phyloP scores from a whole-genome alignment of 1,140 invertebrate genomes.

The Caenorhabditis brenneri region DNA sequence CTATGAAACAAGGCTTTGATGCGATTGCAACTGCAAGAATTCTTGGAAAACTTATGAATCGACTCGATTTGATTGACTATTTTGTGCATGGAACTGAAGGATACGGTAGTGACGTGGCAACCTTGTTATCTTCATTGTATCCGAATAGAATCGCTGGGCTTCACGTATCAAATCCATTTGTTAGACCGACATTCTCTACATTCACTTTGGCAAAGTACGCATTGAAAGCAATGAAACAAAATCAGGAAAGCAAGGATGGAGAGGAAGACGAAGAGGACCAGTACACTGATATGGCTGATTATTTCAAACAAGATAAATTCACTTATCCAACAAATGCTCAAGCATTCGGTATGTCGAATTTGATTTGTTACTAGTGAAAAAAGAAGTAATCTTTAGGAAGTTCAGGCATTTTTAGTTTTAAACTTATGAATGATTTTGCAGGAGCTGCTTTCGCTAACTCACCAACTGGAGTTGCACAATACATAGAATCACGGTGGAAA shows the following conservation, averaged over 20 bases:
- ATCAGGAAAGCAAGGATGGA: background rate
- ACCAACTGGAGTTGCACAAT: conserved; percentile 48
- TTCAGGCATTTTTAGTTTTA: too few species aligned
- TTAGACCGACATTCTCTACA: conserved; percentile 38
- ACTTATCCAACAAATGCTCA: conserved; percentile 27
- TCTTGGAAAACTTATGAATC: conserved; percentile 59
- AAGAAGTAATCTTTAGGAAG: too few species aligned
- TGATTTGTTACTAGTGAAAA: background rate
- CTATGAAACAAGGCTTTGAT: conserved; percentile 58
- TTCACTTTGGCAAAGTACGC: conserved; percentile 18
- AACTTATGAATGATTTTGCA: conserved; percentile 31
- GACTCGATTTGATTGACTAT: conserved; percentile 45
- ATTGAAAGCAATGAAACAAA: background rate
- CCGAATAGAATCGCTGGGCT: conserved; percentile 50
- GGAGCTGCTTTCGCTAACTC: conserved; percentile 49
- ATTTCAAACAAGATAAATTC: conserved; percentile 30
- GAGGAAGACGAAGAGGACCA: background rate
- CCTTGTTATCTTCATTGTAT: conserved; percentile 44
- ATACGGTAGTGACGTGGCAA: conserved; percentile 56
- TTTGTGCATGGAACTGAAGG: conserved; percentile 53
- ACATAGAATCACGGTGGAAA: conserved; percentile 50
- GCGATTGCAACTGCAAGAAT: conserved; percentile 50
- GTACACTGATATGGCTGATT: background rate
- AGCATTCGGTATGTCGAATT: background rate
- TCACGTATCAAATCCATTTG: conserved; percentile 54